Base-by-base conservation (phyloP, 1,140 invertebrate genomes). In the Armadillidium nasatum region DNA sequence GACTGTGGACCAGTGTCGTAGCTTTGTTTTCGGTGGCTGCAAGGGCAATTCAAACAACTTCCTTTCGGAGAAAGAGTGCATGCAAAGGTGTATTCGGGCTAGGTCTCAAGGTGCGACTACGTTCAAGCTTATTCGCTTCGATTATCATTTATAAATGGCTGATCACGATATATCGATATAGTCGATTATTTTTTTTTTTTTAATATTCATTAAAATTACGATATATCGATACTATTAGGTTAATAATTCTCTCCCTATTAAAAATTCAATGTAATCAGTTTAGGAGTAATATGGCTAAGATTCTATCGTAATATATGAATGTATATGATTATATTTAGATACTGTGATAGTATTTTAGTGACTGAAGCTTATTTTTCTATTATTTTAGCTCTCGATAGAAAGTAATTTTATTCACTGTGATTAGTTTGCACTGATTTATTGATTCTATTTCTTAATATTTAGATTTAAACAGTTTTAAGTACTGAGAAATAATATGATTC, bases 21-120 rank as follows among this genome's bases (percentile, higher is more conserved):
- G 88, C 82, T 97, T 97, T 86, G 86, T 82, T 4, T 97, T 95
- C 85, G 94, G 94, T 19, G 95, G 95, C 22, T 97, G 95, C 85
- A 93, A 92, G 83, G 93, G 91, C 44, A 92, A 92, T 83, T 85
- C 83, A 68, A 92, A 92, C 86, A 88, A 88, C 81, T 92, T 91
- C 84, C 84, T 86, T 76, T 86, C 86, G 75, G 80, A 85, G 50
- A 83, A 85, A 77, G 87, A 87, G 72, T 91, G 90, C 83, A 86
- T 88, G 83, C 83, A 86, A 70, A 85, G 85, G 73, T 90, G 89
- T 69, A 73, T 78, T n/a, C 33, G 76, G 60, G 76, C 76, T 22
- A 71, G 80, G 7, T 78, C 73, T 11, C 77, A 78, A 77, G 78
- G 80, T 81, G 45, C 13, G 74, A 15, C 23, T 15, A 7, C 50